A percentile compares a stretch with the other conserved stretches of the same genome.
These are phyloP conservation scores for Spongia lamella DNA, from an alignment of 37 sponge, comb jelly and placozoan genomes.

Conservation along the genomic window DNA sequence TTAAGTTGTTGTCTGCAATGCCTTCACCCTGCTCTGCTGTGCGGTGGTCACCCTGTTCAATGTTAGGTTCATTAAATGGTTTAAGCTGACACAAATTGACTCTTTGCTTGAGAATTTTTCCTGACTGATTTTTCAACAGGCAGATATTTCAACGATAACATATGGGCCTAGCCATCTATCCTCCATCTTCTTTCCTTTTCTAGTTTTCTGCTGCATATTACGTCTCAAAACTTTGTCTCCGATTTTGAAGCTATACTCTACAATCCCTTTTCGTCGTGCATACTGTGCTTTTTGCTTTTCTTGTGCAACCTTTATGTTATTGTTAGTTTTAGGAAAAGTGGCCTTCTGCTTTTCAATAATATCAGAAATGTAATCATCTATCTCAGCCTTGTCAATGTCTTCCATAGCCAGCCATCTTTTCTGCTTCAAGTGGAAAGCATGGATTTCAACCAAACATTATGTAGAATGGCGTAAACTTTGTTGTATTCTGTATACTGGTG, in stretches of 20 bases:
- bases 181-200: slow-evolving; percentile 1
- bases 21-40: too few relatives aligned
- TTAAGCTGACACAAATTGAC: too few relatives aligned
- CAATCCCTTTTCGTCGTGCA: slow-evolving; percentile 1
- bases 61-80: too few relatives aligned
- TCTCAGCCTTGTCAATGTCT: not conserved
- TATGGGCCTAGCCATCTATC: too few relatives aligned
- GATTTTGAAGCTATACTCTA: not conserved
- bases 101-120: too few relatives aligned
- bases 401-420: not conserved
- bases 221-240: slow-evolving; percentile 2
- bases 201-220: slow-evolving; percentile 5
- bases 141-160: too few relatives aligned
- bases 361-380: not conserved
- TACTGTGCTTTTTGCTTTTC: not conserved
- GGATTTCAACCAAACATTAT: slow-evolving; percentile 13
- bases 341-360: slow-evolving; percentile 3
- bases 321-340: not conserved
- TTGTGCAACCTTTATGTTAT: not conserved
- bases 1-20: too few relatives aligned
- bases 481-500: not conserved
- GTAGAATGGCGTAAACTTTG: slow-evolving; percentile 1
- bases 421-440: slow-evolving; percentile 10
- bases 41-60: too few relatives aligned
- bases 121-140: too few relatives aligned